Evolutionary conservation across 2,113 vertebrate species (phyloP).

Genomic region (Apodemus speciosus): DNA sequence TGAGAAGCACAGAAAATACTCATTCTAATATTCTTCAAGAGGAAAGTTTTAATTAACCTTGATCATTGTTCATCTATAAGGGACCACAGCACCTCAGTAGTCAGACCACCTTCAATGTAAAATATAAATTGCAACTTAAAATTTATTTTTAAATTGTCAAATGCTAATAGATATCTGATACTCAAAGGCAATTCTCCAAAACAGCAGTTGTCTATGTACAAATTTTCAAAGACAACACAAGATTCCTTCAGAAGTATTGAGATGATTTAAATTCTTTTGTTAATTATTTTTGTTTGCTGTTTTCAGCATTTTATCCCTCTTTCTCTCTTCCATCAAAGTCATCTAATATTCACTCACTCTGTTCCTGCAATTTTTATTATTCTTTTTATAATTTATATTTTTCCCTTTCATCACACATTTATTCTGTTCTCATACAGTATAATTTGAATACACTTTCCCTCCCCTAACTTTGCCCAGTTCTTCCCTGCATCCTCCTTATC

Average conservation of each 20-base stretch:
- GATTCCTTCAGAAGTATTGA: not conserved
- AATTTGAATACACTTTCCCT: not conserved
- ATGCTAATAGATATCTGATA: not conserved
- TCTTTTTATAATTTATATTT: not conserved
- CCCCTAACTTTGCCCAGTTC: not conserved
- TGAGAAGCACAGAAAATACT: not conserved
- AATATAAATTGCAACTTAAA: too few species aligned
- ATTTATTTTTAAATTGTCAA: not conserved
- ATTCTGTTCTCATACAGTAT: too few species aligned
- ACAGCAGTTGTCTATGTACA: not conserved
- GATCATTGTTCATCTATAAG: not conserved
- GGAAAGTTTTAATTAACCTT: not conserved
- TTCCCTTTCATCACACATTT: not conserved
- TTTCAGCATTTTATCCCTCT: not conserved
- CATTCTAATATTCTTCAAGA: not conserved
- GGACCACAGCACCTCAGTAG: not conserved
- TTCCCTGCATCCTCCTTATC: not conserved
- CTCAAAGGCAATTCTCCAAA: not conserved
- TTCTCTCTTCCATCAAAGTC: not conserved
- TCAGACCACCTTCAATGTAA: not conserved
- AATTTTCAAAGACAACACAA: not conserved
- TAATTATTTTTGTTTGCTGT: not conserved
- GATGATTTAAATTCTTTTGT: not conserved
- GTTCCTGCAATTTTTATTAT: not conserved
- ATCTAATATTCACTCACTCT: not conserved